phyloP scores from a whole-genome alignment of 2,888 invertebrate species.

The Synergus japonicus region DNA sequence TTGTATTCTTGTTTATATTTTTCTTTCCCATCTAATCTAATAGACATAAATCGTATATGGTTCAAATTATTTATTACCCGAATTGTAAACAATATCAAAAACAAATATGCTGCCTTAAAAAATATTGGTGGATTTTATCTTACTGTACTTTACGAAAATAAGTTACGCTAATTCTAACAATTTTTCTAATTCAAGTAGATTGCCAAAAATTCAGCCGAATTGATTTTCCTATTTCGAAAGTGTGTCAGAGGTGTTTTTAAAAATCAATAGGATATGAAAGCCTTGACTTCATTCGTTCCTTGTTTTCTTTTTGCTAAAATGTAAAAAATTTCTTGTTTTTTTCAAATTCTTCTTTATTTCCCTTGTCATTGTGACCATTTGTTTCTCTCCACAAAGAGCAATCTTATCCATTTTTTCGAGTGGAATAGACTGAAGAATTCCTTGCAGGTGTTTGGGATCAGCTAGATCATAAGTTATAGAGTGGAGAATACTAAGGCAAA shows the following conservation, averaged over 20 bases:
- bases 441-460: conserved; percentile 56
- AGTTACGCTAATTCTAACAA: too few species aligned
- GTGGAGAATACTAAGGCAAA: conserved; percentile 63
- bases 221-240: background rate
- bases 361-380: conserved; percentile 57
- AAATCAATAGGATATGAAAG: background rate
- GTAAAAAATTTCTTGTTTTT: conserved; percentile 13
- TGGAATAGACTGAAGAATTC: conserved; percentile 57
- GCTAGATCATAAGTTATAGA: conserved; percentile 65
- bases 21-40: background rate
- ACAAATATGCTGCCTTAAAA: background rate
- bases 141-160: background rate
- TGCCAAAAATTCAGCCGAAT: background rate
- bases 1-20: background rate
- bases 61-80: background rate
- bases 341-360: conserved; percentile 52
- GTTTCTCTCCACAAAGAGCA: conserved; percentile 50
- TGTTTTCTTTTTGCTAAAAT: background rate
- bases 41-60: background rate
- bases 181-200: background rate
- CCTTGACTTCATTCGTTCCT: background rate
- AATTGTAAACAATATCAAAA: background rate
- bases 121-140: background rate
- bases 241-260: background rate
- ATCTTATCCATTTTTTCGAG: conserved; percentile 60